These are phyloP conservation scores for Rhynchomys soricoides DNA, from an alignment of 2,113 vertebrate species.

Conservation along the genomic window DNA sequence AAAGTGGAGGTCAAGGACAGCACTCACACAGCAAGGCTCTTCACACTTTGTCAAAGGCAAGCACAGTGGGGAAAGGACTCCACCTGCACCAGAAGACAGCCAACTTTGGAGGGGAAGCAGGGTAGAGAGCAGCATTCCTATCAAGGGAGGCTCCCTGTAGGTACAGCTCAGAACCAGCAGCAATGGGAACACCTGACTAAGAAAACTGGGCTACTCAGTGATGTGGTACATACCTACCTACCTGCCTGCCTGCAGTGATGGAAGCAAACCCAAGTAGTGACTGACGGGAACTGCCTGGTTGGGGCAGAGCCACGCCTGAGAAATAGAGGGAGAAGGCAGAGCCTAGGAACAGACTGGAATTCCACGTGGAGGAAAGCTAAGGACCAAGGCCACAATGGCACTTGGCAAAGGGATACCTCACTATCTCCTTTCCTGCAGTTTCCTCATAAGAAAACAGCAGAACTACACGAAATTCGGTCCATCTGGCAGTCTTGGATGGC, in stretches of 20 bases:
- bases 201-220: conserved; percentile 45
- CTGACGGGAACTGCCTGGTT: neutral
- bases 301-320: neutral
- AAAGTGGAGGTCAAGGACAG: neutral
- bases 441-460: neutral
- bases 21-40: neutral
- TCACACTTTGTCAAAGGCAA: neutral
- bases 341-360: neutral
- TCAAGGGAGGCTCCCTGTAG: neutral
- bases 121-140: neutral
- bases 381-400: neutral
- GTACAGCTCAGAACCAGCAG: neutral
- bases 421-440: neutral
- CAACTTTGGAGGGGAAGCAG: neutral
- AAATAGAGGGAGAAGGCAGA: neutral
- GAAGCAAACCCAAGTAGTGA: neutral
- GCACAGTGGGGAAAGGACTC: too few species aligned
- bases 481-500: neutral
- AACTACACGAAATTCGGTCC: neutral
- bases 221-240: neutral
- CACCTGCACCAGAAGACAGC: neutral
- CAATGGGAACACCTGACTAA: neutral
- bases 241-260: neutral
- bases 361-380: neutral
- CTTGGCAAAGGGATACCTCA: neutral